phyloP scores from a whole-genome alignment of 2,888 invertebrate species.

The Watsonalla cultraria region DNA sequence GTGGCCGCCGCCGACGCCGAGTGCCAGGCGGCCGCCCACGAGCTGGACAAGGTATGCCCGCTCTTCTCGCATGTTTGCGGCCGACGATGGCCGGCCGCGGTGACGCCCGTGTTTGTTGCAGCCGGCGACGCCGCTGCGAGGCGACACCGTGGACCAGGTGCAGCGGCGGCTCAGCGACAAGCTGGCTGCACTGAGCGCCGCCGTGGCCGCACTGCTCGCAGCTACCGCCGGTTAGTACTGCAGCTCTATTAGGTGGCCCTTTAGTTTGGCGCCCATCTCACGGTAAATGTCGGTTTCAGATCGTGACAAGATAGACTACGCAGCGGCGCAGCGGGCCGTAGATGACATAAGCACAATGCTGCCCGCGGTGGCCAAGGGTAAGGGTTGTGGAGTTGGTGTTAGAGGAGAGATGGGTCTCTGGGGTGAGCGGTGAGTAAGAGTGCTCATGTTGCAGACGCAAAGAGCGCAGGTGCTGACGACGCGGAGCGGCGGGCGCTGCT shows the following conservation, averaged over 20 bases:
- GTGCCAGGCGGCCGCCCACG: slow-evolving; percentile 12
- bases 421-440: neutral
- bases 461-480: slow-evolving; percentile 21
- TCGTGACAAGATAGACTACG: slow-evolving; percentile 38
- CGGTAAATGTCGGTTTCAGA: slow-evolving; percentile 22
- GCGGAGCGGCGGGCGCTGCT: slow-evolving; percentile 15
- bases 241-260: neutral
- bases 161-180: slow-evolving; percentile 16
- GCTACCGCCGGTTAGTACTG: slow-evolving; percentile 22
- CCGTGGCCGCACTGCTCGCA: slow-evolving; percentile 27
- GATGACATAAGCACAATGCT: slow-evolving; percentile 36
- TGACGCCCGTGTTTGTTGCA: neutral
- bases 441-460: slow-evolving; percentile 12
- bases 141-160: slow-evolving; percentile 11
- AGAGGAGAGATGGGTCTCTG: neutral
- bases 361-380: slow-evolving; percentile 49
- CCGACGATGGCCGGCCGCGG: no score
- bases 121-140: slow-evolving; percentile 12
- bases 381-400: slow-evolving; percentile 2
- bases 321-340: slow-evolving; percentile 36
- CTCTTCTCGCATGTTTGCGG: neutral
- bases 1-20: slow-evolving; percentile 12
- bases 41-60: slow-evolving; percentile 13
- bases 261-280: neutral
- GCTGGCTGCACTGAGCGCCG: slow-evolving; percentile 29